These are phyloP conservation scores for Apamea sordens DNA, from an alignment of 2,888 invertebrate species.

Conservation along the genomic window DNA sequence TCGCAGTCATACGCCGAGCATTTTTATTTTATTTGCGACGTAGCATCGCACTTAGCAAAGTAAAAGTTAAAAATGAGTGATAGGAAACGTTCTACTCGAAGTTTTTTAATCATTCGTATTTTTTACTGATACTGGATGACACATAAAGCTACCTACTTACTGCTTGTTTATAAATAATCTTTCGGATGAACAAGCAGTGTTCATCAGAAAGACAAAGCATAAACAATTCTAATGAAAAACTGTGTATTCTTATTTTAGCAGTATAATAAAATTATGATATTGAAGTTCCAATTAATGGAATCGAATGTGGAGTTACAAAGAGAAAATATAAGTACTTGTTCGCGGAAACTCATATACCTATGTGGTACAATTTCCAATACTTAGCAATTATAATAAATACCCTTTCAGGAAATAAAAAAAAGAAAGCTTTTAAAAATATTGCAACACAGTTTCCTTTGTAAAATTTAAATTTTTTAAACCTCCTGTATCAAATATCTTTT, in stretches of 20 bases:
- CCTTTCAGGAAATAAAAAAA: background rate
- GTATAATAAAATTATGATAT: background rate
- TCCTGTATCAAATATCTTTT: conserved; percentile 50
- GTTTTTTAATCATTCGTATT: background rate
- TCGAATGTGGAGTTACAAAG: background rate
- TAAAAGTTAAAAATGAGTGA: conserved; percentile 12
- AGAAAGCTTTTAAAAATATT: conserved; percentile 17
- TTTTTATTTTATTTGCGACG: conserved; percentile 41
- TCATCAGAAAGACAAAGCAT: background rate
- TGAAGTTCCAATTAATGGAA: background rate
- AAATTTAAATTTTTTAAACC: conserved; percentile 19
- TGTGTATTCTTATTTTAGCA: background rate
- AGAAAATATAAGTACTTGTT: background rate
- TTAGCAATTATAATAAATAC: background rate
- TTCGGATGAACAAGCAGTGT: background rate
- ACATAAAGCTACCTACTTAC: too few relatives aligned
- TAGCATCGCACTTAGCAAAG: conserved; percentile 7
- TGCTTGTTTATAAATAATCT: background rate
- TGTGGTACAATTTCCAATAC: background rate
- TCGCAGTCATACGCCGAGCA: conserved; percentile 45
- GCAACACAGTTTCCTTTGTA: conserved; percentile 29
- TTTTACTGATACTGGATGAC: too few relatives aligned
- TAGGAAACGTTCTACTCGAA: background rate
- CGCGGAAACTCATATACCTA: background rate
- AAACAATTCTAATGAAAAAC: background rate